phyloP scores from a whole-genome alignment of 2,888 invertebrate species.

The Andrena chrysosceles region DNA sequence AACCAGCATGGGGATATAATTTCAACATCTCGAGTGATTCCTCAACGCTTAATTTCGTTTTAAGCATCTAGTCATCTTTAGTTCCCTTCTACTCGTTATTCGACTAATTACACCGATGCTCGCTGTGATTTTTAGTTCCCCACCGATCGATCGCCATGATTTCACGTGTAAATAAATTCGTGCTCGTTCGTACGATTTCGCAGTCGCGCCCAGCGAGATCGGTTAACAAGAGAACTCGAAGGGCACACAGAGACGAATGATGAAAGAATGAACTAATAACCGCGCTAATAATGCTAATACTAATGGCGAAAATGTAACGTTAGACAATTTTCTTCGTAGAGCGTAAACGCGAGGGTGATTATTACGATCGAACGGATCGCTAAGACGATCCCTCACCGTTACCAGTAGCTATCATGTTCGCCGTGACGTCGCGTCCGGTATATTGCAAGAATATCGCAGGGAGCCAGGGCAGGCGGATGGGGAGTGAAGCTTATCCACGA shows the following conservation, averaged over 20 bases:
- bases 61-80: neutral
- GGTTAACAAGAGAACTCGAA: neutral
- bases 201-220: neutral
- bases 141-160: neutral
- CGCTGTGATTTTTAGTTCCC: neutral
- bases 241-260: neutral
- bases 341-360: neutral
- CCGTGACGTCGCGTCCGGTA: neutral
- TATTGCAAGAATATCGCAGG: neutral
- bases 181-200: neutral
- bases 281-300: conserved; percentile 1
- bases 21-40: neutral
- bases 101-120: neutral
- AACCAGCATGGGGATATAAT: neutral
- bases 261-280: neutral
- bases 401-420: conserved; percentile 13
- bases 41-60: neutral
- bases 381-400: neutral
- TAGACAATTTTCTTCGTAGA: conserved; percentile 28
- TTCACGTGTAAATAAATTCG: neutral
- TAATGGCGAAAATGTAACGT: conserved; percentile 4
- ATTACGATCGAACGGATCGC: neutral
- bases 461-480: neutral
- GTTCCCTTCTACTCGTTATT: neutral
- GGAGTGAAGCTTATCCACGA: conserved; percentile 32